These are phyloP conservation scores for Thripadectes ignobilis DNA, from an alignment of 2,797 vertebrate species.

Conservation along the genomic window DNA sequence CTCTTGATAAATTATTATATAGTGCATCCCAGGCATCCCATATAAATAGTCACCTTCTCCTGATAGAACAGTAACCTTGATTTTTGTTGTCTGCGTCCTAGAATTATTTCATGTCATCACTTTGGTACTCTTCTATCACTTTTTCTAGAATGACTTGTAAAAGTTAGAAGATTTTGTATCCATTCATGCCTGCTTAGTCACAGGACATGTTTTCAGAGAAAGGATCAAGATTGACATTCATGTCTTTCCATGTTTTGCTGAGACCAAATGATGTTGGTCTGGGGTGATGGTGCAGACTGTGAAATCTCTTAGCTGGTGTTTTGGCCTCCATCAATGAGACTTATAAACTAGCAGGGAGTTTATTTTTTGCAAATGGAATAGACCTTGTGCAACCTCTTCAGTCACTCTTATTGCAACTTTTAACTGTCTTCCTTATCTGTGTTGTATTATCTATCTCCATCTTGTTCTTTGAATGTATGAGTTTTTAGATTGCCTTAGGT, in stretches of 20 bases:
- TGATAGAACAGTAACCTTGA: not conserved
- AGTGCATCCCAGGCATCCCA: not conserved
- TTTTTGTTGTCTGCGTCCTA: not conserved
- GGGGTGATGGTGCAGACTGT: not conserved
- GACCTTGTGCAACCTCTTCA: not conserved
- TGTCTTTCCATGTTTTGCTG: not conserved
- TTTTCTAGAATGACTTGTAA: not conserved
- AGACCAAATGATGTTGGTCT: not conserved
- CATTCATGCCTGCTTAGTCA: not conserved
- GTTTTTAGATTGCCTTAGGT: not conserved
- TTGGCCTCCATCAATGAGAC: not conserved
- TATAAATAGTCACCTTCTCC: not conserved
- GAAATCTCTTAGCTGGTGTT: not conserved
- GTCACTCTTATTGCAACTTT: not conserved
- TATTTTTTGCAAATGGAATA: not conserved
- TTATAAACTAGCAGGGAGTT: not conserved
- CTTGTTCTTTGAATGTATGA: not conserved
- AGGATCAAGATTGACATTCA: not conserved
- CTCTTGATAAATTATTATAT: not conserved
- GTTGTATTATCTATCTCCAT: not conserved
- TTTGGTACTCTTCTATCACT: not conserved
- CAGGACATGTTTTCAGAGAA: not conserved
- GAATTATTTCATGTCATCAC: not conserved
- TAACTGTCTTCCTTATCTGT: not conserved
- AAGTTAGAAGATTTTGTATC: not conserved